Conservation (phyloP, 2,888 invertebrate genomes). For the Scaptomyza reducta region DNA sequence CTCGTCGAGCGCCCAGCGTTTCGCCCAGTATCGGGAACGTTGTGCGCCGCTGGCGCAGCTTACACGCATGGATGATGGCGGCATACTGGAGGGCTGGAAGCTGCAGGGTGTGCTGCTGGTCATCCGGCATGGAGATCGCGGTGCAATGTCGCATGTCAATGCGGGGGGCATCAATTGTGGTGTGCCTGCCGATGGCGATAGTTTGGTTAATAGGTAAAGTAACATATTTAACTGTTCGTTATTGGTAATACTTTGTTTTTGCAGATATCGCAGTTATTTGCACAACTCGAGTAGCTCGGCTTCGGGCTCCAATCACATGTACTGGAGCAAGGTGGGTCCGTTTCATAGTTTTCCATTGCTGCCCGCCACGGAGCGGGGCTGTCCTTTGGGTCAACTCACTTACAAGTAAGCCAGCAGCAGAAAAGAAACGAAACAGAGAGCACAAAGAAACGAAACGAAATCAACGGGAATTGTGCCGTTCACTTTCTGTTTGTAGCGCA, state of each 20-base stretch:
- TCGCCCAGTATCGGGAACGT: conserved; percentile 87
- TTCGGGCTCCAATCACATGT: conserved; percentile 85
- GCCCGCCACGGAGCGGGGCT: conserved; percentile 88
- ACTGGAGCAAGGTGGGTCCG: conserved; percentile 91
- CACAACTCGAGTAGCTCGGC: conserved; percentile 80
- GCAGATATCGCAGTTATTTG: conserved; percentile 83
- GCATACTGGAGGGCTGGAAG: conserved; percentile 84
- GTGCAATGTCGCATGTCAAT: conserved; percentile 92
- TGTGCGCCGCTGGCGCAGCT: conserved; percentile 91
- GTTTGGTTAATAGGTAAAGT: conserved; percentile 81
- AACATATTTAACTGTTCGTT: neutral
- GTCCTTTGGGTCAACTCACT: conserved; percentile 94
- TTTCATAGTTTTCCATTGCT: conserved; percentile 93
- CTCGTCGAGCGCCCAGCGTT: conserved; percentile 53
- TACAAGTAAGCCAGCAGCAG: conserved; percentile 82
- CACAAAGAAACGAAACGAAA: neutral
- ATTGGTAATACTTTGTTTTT: neutral
- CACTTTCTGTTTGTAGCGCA: neutral
- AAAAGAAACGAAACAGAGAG: no score
- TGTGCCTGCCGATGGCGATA: conserved; percentile 84
- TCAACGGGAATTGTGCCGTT: neutral
- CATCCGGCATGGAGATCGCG: conserved; percentile 95
- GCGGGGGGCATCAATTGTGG: conserved; percentile 92
- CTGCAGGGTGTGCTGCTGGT: conserved; percentile 87
- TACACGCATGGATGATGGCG: conserved; percentile 89